phyloP scores from a whole-genome alignment of 2,113 vertebrate species.

The Arvicanthis niloticus region DNA sequence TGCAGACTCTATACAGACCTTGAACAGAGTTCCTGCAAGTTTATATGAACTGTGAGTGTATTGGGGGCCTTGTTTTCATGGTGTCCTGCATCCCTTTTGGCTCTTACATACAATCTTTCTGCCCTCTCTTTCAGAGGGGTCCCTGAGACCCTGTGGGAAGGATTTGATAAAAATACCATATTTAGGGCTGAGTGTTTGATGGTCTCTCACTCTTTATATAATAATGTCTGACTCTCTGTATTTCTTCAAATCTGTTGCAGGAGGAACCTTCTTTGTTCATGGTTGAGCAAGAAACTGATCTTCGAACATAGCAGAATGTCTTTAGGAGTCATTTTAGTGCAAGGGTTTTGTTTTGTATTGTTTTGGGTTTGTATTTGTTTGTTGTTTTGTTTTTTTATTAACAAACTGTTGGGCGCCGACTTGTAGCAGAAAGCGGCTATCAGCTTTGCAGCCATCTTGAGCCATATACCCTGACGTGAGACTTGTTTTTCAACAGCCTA shows the following conservation, averaged over 20 bases:
- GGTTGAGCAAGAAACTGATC: neutral
- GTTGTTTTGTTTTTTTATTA: neutral
- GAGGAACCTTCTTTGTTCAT: neutral
- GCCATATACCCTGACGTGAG: too few relatives aligned
- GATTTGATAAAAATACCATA: neutral
- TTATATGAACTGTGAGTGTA: neutral
- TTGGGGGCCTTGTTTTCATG: neutral
- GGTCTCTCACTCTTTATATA: neutral
- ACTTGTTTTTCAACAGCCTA: too few relatives aligned
- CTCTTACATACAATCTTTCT: neutral
- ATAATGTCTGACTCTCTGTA: neutral
- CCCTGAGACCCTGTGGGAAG: neutral
- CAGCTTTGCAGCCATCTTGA: too few relatives aligned
- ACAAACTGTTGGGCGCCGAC: too few relatives aligned
- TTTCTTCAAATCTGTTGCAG: neutral
- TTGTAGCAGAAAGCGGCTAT: too few relatives aligned
- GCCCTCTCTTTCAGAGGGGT: neutral
- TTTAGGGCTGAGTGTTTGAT: neutral
- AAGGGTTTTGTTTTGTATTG: neutral
- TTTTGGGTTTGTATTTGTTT: too few relatives aligned
- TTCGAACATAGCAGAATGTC: neutral
- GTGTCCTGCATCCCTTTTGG: neutral
- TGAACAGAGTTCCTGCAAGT: neutral
- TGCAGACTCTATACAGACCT: neutral
- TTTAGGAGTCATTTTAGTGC: neutral